Conservation (phyloP, 2,888 invertebrate species). For the Epinotia bilunana region DNA sequence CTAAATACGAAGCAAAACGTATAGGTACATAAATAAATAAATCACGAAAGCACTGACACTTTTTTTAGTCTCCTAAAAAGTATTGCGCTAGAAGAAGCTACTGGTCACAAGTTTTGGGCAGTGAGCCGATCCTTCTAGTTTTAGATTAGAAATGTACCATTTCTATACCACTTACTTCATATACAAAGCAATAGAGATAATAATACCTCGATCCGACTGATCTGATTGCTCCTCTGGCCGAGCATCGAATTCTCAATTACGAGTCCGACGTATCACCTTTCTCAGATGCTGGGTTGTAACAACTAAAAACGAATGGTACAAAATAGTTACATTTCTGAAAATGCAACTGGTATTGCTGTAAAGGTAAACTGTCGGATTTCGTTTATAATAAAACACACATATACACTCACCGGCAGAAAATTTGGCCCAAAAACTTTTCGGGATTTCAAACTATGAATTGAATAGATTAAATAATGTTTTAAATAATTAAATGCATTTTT, state of each 20-base stretch:
- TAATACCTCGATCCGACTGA: conserved; percentile 61
- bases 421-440: no score
- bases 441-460: no score
- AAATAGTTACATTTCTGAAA: neutral
- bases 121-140: neutral
- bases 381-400: no score
- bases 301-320: conserved; percentile 34
- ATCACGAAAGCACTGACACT: neutral
- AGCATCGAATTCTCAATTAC: conserved; percentile 74
- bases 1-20: neutral
- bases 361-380: no score
- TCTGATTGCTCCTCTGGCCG: conserved; percentile 77
- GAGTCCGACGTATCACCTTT: conserved; percentile 68
- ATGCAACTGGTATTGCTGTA: no score
- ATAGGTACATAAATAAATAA: neutral
- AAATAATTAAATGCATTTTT: no score
- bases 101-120: neutral
- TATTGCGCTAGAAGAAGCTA: neutral
- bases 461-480: no score
- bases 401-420: no score
- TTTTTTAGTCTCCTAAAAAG: neutral
- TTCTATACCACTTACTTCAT: conserved; percentile 32
- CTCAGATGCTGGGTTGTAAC: conserved; percentile 33
- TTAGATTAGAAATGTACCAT: neutral
- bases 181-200: conserved; percentile 34